Conservation (phyloP, 2,113 vertebrate species). For the Isurus oxyrinchus region DNA sequence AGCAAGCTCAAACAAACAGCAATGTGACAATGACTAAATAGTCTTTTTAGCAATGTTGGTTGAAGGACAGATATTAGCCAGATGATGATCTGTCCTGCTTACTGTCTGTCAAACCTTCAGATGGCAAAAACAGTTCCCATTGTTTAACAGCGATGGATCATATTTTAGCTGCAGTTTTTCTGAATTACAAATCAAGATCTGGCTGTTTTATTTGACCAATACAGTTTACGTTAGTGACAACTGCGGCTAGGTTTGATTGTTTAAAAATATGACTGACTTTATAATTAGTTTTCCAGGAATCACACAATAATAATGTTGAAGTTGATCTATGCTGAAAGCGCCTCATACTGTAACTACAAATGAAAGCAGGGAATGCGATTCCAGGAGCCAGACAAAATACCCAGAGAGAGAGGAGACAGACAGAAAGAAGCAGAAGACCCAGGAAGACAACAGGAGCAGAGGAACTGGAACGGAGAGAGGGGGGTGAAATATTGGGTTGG, state of each 20-base stretch:
- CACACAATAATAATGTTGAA: neutral
- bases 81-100: neutral
- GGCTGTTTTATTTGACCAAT: neutral
- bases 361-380: neutral
- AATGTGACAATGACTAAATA: neutral
- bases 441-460: neutral
- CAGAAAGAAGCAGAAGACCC: neutral
- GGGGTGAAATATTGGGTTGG: neutral
- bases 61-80: neutral
- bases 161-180: neutral
- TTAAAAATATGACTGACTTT: neutral
- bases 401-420: neutral
- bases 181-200: neutral
- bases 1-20: neutral
- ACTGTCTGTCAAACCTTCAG: neutral
- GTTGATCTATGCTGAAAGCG: neutral
- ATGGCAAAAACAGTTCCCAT: neutral
- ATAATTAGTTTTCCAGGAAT: neutral
- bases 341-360: neutral
- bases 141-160: neutral
- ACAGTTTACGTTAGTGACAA: neutral
- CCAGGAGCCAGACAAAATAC: neutral
- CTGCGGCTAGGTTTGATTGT: neutral
- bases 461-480: neutral
- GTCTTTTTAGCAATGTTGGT: neutral